A percentile compares a stretch with the other conserved stretches of the same genome.
Conservation (phyloP, 2,113 vertebrate genomes). For the cat (Felis catus) region F.catus_Fca126_mat1.0 CM031423.1:28494501-28495000, state of each 20-base stretch:
- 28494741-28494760: too few relatives aligned
- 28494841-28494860: too few relatives aligned
- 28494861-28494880: neutral
- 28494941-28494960: neutral
- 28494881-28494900: neutral
- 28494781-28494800: too few relatives aligned
- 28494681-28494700: too few relatives aligned
- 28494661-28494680: too few relatives aligned
- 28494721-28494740: too few relatives aligned
- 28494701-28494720: too few relatives aligned
- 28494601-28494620: neutral
- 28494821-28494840: too few relatives aligned
- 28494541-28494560: neutral
- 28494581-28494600: neutral
- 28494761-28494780: too few relatives aligned
- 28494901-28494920: neutral
- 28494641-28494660: neutral
- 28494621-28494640: neutral
- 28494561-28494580: neutral
- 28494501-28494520: too few relatives aligned
- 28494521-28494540: neutral
- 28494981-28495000: neutral
- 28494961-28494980: neutral
- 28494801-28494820: too few relatives aligned
- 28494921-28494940: too few relatives aligned